Conservation (phyloP, 2,888 invertebrate genomes). For the Cyclophora albipunctata region DNA sequence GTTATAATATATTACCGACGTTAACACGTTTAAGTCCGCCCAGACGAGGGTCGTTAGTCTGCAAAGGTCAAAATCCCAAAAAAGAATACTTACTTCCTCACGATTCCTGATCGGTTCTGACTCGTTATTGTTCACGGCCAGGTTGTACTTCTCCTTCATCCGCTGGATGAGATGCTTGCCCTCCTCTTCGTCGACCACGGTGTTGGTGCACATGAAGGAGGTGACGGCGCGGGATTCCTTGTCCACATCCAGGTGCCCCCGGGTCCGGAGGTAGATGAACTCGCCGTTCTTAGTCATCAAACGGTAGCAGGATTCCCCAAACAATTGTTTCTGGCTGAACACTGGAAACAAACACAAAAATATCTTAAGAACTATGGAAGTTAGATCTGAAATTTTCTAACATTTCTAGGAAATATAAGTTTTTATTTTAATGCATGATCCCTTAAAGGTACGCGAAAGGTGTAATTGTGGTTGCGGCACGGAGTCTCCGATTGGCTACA, state of each 20-base stretch:
- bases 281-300: constrained; percentile 85
- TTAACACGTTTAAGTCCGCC: too few relatives aligned
- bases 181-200: constrained; percentile 81
- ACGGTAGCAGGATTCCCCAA: constrained; percentile 89
- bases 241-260: constrained; percentile 87
- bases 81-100: too few relatives aligned
- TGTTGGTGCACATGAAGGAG: constrained; percentile 90
- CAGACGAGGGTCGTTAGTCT: too few relatives aligned
- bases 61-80: too few relatives aligned
- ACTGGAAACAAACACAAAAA: constrained; percentile 46
- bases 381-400: constrained; percentile 8
- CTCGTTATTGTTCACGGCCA: constrained; percentile 43
- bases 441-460: too few relatives aligned
- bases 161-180: constrained; percentile 80
- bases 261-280: constrained; percentile 87
- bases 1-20: too few relatives aligned
- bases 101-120: too few relatives aligned
- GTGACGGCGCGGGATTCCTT: constrained; percentile 81
- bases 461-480: too few relatives aligned
- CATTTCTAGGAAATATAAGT: background rate
- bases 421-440: too few relatives aligned
- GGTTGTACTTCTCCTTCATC: constrained; percentile 83
- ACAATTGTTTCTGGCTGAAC: constrained; percentile 86
- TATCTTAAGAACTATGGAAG: background rate
- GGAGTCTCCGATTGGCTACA: too few relatives aligned